A percentile compares a stretch with the other conserved stretches of the same genome.
Evolutionary conservation across 2,888 invertebrate species (phyloP).

Genomic region (Drepana falcataria): DNA sequence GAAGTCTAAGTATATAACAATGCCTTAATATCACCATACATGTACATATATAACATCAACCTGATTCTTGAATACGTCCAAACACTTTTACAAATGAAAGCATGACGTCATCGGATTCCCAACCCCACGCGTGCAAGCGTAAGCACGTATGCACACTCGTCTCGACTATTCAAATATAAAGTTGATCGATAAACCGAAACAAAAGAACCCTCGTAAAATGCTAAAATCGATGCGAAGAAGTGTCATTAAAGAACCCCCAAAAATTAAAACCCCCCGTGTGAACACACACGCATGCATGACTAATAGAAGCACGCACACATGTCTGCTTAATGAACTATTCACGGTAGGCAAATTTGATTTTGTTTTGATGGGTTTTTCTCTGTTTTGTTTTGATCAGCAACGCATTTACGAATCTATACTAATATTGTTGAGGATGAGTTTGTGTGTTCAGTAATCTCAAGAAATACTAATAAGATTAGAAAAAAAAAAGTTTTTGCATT

Average conservation of each 20-base stretch:
- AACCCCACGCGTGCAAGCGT: slow-evolving; percentile 30
- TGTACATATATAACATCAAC: too few relatives aligned
- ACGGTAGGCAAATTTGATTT: slow-evolving; percentile 30
- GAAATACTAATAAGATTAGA: too few relatives aligned
- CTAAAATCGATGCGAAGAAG: slow-evolving; percentile 77
- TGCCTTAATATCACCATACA: too few relatives aligned
- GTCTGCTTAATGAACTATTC: slow-evolving; percentile 47
- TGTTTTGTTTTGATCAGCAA: slow-evolving; percentile 1
- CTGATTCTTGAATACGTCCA: too few relatives aligned
- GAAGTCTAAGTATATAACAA: too few relatives aligned
- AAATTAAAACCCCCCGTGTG: slow-evolving; percentile 68
- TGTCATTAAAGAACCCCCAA: slow-evolving; percentile 78
- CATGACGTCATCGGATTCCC: slow-evolving; percentile 31
- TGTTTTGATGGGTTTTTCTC: slow-evolving; percentile 11
- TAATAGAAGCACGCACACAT: slow-evolving; percentile 48
- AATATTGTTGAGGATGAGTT: too few relatives aligned
- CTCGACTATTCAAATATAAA: slow-evolving; percentile 40
- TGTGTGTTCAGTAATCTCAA: too few relatives aligned
- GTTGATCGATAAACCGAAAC: slow-evolving; percentile 66
- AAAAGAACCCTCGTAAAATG: slow-evolving; percentile 72
- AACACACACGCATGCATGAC: slow-evolving; percentile 44
- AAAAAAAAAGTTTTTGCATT: too few relatives aligned
- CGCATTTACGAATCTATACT: too few relatives aligned
- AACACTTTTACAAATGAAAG: slow-evolving; percentile 10
- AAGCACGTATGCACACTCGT: slow-evolving; percentile 49